phyloP scores from a whole-genome alignment of 2,113 vertebrate species.

The Chascanopsetta lugubris region DNA sequence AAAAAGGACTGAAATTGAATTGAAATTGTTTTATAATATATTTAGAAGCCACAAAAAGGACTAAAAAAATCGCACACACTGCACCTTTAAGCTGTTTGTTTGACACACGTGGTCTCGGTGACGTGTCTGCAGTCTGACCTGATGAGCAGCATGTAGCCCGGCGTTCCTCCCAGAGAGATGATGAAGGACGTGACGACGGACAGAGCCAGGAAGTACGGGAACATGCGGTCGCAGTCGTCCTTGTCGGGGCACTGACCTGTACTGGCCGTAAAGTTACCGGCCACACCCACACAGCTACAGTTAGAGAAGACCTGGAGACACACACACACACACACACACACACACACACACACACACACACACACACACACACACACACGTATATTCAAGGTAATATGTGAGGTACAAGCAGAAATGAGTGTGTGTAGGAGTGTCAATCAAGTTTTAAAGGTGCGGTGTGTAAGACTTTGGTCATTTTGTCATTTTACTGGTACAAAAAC shows the following conservation, averaged over 20 bases:
- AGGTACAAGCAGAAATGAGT: not conserved
- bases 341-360: slow-evolving; percentile 20
- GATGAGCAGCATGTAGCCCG: slow-evolving; percentile 90
- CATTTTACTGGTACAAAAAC: too few relatives aligned
- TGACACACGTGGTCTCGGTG: too few relatives aligned
- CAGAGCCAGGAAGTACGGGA: slow-evolving; percentile 89
- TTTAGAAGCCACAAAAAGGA: too few relatives aligned
- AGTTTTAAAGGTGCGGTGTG: too few relatives aligned
- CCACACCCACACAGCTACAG: slow-evolving; percentile 85
- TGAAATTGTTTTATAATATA: too few relatives aligned
- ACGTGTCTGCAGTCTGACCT: slow-evolving; percentile 83
- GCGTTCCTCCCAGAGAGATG: slow-evolving; percentile 89
- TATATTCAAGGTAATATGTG: slow-evolving; percentile 23
- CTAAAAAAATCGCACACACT: too few relatives aligned
- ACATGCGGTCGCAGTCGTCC: slow-evolving; percentile 86
- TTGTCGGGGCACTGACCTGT: slow-evolving; percentile 85
- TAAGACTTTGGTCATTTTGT: too few relatives aligned
- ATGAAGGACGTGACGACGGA: slow-evolving; percentile 92
- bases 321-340: slow-evolving; percentile 51
- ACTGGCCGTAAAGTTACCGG: slow-evolving; percentile 82
- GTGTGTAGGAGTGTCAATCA: too few relatives aligned
- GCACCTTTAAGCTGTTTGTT: too few relatives aligned
- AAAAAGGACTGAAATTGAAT: too few relatives aligned
- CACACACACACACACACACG: slow-evolving; percentile 14
- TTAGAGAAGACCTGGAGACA: slow-evolving; percentile 86